These are phyloP conservation scores for Anthopleura sola DNA, from an alignment of 64 coral and sea anemone species.

Conservation along the genomic window DNA sequence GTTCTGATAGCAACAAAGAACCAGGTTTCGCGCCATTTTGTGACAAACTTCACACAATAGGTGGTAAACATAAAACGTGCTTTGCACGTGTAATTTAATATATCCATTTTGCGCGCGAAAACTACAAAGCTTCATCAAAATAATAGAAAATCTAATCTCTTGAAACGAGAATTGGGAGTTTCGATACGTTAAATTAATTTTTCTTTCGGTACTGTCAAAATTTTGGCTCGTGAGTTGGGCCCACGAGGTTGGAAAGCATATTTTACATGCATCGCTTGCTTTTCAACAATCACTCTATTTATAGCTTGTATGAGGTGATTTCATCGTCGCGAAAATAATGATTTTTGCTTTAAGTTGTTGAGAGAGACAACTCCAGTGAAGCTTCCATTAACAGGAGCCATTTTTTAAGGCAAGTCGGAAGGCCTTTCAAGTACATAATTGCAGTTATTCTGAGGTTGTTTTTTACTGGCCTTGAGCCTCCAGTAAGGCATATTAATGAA, in stretches of 20 bases:
- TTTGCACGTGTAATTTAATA: slow-evolving; percentile 13
- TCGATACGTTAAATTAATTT: slow-evolving; percentile 1
- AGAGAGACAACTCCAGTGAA: not conserved
- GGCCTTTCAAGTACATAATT: slow-evolving; percentile 3
- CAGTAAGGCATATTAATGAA: not conserved
- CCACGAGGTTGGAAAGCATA: not conserved
- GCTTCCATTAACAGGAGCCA: not conserved
- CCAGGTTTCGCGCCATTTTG: slow-evolving; percentile 11
- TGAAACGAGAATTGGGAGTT: not conserved
- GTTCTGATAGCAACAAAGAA: not conserved
- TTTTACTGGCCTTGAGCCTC: not conserved
- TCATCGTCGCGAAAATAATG: not conserved
- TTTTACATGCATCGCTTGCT: not conserved
- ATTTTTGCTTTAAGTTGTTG: not conserved
- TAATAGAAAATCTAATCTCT: not conserved
- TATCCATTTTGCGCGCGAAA: slow-evolving; percentile 3
- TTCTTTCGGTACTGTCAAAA: not conserved
- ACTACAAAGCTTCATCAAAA: not conserved
- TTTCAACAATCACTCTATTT: not conserved
- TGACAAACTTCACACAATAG: not conserved
- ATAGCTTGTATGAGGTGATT: not conserved
- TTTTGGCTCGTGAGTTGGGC: not conserved
- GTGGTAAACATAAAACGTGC: slow-evolving; percentile 10
- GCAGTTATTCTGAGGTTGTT: not conserved
- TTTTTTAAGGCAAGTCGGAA: not conserved